phyloP scores from a whole-genome alignment of 2,888 invertebrate genomes.

The Stegana nigrithorax region DNA sequence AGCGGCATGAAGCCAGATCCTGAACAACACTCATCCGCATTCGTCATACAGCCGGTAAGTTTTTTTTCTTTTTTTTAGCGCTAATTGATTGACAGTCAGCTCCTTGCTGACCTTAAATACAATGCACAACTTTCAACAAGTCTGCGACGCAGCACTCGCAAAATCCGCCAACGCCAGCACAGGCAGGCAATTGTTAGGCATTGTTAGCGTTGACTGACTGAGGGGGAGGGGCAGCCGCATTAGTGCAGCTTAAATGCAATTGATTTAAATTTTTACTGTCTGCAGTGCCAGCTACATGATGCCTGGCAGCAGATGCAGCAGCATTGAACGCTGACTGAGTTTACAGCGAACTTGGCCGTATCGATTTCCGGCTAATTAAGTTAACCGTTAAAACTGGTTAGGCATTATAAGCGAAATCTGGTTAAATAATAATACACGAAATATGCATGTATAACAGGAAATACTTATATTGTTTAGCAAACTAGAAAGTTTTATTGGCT shows the following conservation, averaged over 20 bases:
- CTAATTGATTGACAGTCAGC: constrained; percentile 17
- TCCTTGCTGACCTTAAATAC: constrained; percentile 23
- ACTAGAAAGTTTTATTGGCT: constrained; percentile 7
- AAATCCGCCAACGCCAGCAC: neutral
- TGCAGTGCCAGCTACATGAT: too few relatives aligned
- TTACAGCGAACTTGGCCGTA: too few relatives aligned
- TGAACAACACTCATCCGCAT: constrained; percentile 76
- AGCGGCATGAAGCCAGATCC: constrained; percentile 77
- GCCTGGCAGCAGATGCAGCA: too few relatives aligned
- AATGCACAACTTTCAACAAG: constrained; percentile 35
- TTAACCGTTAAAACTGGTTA: constrained; percentile 36
- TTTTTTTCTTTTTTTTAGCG: too few relatives aligned
- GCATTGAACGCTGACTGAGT: too few relatives aligned
- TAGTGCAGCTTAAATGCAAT: neutral
- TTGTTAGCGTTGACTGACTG: too few relatives aligned
- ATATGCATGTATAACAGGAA: constrained; percentile 38
- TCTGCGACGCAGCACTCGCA: constrained; percentile 1
- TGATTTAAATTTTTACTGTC: constrained; percentile 34
- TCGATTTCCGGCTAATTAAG: constrained; percentile 49
- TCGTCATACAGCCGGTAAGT: constrained; percentile 84
- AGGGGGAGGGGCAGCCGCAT: too few relatives aligned
- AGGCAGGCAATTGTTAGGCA: too few relatives aligned
- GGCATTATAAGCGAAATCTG: neutral
- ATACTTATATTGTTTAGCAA: constrained; percentile 9
- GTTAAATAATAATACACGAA: neutral